Conservation (phyloP, 2,888 invertebrate genomes). For the Chirona hameri region DNA sequence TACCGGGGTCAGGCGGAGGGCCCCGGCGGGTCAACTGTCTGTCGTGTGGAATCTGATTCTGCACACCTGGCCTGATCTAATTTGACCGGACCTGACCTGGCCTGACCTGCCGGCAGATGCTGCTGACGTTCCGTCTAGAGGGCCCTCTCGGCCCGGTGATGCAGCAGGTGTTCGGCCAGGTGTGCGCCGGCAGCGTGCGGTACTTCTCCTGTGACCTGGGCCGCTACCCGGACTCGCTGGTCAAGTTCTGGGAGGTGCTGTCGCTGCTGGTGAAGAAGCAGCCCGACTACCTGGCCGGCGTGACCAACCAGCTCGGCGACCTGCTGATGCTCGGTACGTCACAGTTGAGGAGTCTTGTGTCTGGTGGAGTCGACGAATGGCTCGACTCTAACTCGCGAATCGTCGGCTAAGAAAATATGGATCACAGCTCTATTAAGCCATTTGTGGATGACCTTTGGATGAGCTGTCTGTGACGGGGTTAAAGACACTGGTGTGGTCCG, state of each 20-base stretch:
- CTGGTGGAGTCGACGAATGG: no score
- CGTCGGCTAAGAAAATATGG: no score
- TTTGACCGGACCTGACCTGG: no score
- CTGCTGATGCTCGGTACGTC: background rate
- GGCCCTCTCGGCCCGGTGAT: conserved; percentile 5
- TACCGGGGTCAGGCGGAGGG: no score
- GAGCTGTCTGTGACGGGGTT: no score
- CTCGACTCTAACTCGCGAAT: no score
- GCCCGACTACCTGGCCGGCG: background rate
- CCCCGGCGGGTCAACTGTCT: background rate
- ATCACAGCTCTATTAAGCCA: no score
- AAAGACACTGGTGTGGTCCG: no score
- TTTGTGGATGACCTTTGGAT: no score
- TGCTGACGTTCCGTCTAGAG: conserved; percentile 4
- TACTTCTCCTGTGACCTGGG: background rate
- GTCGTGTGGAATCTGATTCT: background rate
- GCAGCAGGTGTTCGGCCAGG: conserved; percentile 23
- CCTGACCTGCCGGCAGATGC: background rate
- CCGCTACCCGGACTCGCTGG: conserved; percentile 9
- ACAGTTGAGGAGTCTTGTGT: no score
- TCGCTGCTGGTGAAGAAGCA: conserved; percentile 24
- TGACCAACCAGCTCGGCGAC: background rate
- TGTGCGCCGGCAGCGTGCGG: conserved; percentile 5
- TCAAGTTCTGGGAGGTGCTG: conserved; percentile 3
- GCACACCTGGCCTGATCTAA: no score